A percentile compares a stretch with the other conserved stretches of the same genome.
phyloP scores from a whole-genome alignment of 2,797 vertebrate genomes.

The Cichlasoma orientale region DNA sequence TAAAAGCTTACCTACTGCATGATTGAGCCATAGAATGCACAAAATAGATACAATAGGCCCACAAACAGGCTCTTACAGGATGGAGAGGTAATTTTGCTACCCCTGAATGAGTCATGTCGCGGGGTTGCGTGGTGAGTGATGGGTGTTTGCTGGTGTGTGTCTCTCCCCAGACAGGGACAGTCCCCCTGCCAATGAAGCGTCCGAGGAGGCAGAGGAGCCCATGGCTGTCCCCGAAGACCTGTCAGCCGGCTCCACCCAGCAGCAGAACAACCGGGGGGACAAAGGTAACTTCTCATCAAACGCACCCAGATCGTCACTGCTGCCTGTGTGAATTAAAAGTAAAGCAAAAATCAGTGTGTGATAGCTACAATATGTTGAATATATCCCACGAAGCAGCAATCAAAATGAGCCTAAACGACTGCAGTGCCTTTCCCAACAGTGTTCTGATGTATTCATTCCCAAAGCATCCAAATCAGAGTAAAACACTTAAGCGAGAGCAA shows the following conservation, averaged over 20 bases:
- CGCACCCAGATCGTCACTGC: constrained; percentile 15
- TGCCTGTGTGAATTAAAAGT: constrained; percentile 9
- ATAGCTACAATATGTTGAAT: background rate
- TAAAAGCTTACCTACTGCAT: constrained; percentile 75
- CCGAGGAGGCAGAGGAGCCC: constrained; percentile 92
- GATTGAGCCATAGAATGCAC: constrained; percentile 58
- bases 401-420: constrained; percentile 23
- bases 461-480: constrained; percentile 45
- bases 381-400: constrained; percentile 29
- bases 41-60: constrained; percentile 65
- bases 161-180: constrained; percentile 88
- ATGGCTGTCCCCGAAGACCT: constrained; percentile 98
- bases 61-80: constrained; percentile 34
- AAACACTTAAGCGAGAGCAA: constrained; percentile 33
- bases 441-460: constrained; percentile 18
- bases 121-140: constrained; percentile 56
- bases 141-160: constrained; percentile 58
- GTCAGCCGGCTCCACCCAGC: constrained; percentile 88
- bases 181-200: constrained; percentile 86
- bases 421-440: constrained; percentile 16
- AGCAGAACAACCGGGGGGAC: constrained; percentile 89
- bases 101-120: constrained; percentile 38
- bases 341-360: constrained; percentile 6
- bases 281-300: constrained; percentile 75
- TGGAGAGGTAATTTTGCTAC: constrained; percentile 45